Percentiles rank a stretch among this genome's conserved stretches.
These are phyloP conservation scores for Ectemnius cavifrons DNA, from an alignment of 2,888 invertebrate genomes.

Conservation along the genomic window DNA sequence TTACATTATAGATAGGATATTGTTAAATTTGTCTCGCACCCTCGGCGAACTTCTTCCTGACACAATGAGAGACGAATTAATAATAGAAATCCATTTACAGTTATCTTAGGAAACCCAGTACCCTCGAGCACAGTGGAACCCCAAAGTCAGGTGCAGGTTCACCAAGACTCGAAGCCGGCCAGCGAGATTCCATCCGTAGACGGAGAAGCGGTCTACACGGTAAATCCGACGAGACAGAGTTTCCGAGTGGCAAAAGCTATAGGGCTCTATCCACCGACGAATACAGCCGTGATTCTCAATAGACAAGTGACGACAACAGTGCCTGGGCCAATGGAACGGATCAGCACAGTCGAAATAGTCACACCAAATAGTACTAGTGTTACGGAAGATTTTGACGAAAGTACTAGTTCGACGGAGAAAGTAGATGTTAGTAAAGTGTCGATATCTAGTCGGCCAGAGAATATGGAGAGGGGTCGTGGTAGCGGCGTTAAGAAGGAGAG, in stretches of 20 bases:
- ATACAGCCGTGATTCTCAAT: conserved; percentile 41
- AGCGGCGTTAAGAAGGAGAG: conserved; percentile 62
- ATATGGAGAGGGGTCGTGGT: conserved; percentile 35
- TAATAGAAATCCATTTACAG: conserved; percentile 40
- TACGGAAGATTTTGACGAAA: conserved; percentile 25
- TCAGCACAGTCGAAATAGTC: conserved; percentile 16
- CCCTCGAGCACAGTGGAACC: conserved; percentile 66
- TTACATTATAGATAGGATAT: no score
- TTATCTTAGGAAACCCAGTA: conserved; percentile 63
- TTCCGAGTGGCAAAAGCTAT: conserved; percentile 70
- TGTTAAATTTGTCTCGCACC: no score
- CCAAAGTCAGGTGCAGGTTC: conserved; percentile 43
- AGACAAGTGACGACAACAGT: conserved; percentile 38
- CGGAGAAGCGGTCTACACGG: conserved; percentile 30
- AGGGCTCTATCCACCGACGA: conserved; percentile 59
- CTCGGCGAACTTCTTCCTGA: background rate
- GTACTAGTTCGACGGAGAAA: conserved; percentile 18
- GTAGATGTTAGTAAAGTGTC: conserved; percentile 17
- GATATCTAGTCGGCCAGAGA: conserved; percentile 25
- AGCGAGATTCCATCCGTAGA: conserved; percentile 33
- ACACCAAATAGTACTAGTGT: conserved; percentile 12
- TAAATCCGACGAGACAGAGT: conserved; percentile 36
- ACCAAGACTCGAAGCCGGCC: conserved; percentile 25
- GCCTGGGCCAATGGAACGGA: conserved; percentile 27
- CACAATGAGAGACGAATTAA: background rate